Evolutionary conservation across 2,113 vertebrate species (phyloP), one percentile per base, ranked within the genome.

Genomic region (Theropithecus gelada): DNA sequence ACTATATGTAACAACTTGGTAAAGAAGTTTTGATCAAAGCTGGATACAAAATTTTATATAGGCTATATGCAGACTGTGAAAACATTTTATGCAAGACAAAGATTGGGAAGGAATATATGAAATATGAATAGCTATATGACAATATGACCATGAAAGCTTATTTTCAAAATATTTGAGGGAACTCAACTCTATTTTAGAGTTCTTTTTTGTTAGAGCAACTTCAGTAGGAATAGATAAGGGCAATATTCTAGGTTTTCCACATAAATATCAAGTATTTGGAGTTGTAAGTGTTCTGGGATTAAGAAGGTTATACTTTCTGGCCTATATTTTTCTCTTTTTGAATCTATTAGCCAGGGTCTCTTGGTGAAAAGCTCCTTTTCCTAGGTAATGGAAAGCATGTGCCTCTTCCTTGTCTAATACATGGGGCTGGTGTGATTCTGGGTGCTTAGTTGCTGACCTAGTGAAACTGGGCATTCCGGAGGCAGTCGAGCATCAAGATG

Each of bases 1-100:
- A 85, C 25, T 92, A 25, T 72, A 10, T 61, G 32, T 40, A 81
- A 72, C 30, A 96, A 68, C 76, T 78, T 93, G 57, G 70, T 83
- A 96, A 79, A 96, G 10, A 64, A 35, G 27, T 70, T 94, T 86
- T 96, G 48, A 86, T 59, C n/a, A 88, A 92, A 68, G 68, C 2
- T 27, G 85, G 23, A 45, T 89, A 68, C 12, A 88, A 91, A 93
- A 89, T 96, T 90, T 30, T 72, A 35, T 85, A 5, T 88, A 45
- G 72, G n/a, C n/a, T 45, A 8, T 82, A 78, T 75, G 32, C 8
- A 85, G 17, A 78, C 4, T 72, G 18, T 90, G 73, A 43, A 93
- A 91, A 68, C 78, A 13, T 81, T 94, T 85, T 83, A 70, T 10
- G 35, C 16, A 11, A 87, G n/a, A 55, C 10, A 81, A 90, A 64